Base-by-base conservation (phyloP, 2,113 vertebrate genomes). In the Erythrolamprus reginae region DNA sequence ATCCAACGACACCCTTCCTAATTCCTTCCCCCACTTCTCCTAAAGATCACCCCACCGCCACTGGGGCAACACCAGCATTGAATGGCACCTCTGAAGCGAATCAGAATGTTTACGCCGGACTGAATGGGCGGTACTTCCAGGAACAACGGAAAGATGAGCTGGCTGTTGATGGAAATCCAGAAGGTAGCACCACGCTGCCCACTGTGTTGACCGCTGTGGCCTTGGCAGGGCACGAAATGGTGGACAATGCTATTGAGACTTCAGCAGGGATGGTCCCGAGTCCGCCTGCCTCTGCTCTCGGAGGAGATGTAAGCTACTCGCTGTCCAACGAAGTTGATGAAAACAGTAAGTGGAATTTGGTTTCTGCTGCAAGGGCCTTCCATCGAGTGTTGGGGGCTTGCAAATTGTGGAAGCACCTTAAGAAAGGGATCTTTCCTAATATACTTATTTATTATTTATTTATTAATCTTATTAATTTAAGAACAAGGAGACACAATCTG, bases 91-190 rank as follows among this genome's bases (percentile, higher is more conserved):
- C 94, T 51, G 12, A 0, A 0, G 0, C 77, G 1, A 92, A 89
- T 0, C 88, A 47, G 47, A 95, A 93, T 5, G 56, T 94, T 91
- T 95, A 93, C 3, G 42, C 95, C 0, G 96, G 97, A 0, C 55
- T 97, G 84, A 97, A 97, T 0, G 97, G 97, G 26, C 96, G 96
- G 38, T 90, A 97, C 92, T 97, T 97, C 93, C 97, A 97, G 61
- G 92, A 95, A 5, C 96, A 94, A 84, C 86, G 0, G 26, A 48
- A 82, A 13, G 53, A 83, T 23, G 88, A 8, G 1, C 3, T 17
- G 0, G 70, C 55, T 24, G 5, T 13, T 1, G 17, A 9, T 0
- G 38, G 53, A 38, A 70, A 15, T 3, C 38, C 24, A 1, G 52
- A 0, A 21, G 4, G 23, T 0, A 6, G 2, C 1, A 42, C 86